Conservation (phyloP, 2,113 vertebrate genomes). For the Physeter macrocephalus region DNA sequence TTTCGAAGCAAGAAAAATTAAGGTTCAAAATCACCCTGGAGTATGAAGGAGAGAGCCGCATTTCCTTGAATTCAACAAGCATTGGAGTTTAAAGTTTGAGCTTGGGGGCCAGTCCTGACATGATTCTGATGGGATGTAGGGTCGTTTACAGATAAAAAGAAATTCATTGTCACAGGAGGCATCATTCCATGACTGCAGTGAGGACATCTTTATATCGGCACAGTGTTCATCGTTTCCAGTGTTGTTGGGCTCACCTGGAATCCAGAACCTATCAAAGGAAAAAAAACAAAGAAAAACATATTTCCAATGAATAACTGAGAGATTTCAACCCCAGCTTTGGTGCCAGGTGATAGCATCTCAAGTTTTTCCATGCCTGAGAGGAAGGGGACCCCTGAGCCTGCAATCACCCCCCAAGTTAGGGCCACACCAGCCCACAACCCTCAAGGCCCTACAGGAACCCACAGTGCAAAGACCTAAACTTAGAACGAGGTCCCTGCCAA, state of each 20-base stretch:
- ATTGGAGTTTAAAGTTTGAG: not conserved
- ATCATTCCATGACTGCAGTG: conserved; percentile 53
- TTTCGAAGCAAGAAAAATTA: not conserved
- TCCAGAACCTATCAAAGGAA: conserved; percentile 53
- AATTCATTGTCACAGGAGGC: not conserved
- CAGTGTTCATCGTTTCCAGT: not conserved
- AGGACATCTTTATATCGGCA: not conserved
- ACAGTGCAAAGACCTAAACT: not conserved
- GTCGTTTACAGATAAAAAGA: conserved; percentile 50
- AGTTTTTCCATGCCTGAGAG: not conserved
- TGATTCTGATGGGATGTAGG: not conserved
- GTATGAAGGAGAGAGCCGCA: not conserved
- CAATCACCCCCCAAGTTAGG: not conserved
- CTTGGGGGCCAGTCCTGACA: not conserved
- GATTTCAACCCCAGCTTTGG: not conserved
- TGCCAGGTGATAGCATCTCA: not conserved
- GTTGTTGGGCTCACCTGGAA: conserved; percentile 66
- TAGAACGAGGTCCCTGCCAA: not conserved
- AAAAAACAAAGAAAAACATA: not conserved
- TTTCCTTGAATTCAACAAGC: not conserved
- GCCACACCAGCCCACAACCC: not conserved
- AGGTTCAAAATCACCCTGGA: not conserved
- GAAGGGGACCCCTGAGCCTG: not conserved
- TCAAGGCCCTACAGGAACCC: not conserved
- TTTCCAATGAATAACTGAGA: not conserved